phyloP scores from a whole-genome alignment of 2,797 vertebrate genomes.

The Enteromius afrohamiltoni region DNA sequence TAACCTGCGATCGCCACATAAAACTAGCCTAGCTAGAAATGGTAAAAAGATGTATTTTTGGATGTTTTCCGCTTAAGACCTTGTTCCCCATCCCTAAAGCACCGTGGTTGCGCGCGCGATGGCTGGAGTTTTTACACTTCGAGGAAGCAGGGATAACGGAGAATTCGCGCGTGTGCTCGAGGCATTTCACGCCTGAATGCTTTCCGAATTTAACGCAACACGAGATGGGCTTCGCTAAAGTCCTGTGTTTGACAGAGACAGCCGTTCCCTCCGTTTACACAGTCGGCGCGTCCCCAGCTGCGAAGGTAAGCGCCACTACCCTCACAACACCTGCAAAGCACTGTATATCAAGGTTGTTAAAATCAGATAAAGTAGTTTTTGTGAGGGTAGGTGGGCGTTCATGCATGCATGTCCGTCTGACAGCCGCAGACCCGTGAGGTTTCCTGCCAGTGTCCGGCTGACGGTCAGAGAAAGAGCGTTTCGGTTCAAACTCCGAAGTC shows the following conservation, averaged over 20 bases:
- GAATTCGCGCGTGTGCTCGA: constrained; percentile 6
- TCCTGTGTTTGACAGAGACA: not conserved
- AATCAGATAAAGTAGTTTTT: not conserved
- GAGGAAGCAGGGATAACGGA: constrained; percentile 9
- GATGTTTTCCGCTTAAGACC: constrained; percentile 10
- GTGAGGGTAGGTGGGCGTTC: not conserved
- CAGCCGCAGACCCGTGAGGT: not conserved
- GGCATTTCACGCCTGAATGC: constrained; percentile 14
- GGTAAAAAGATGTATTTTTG: not conserved
- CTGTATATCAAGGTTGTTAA: not conserved
- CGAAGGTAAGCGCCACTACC: too few relatives aligned
- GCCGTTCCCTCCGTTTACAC: not conserved
- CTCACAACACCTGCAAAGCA: not conserved
- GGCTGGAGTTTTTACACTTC: constrained; percentile 28
- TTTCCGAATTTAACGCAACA: constrained; percentile 23
- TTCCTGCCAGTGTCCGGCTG: not conserved
- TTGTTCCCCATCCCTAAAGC: constrained; percentile 2
- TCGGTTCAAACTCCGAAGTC: not conserved
- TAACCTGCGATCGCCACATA: too few relatives aligned
- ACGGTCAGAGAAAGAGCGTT: not conserved
- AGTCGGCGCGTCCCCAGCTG: too few relatives aligned
- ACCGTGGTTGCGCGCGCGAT: constrained; percentile 4
- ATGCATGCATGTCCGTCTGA: not conserved
- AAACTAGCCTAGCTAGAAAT: not conserved
- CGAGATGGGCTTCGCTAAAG: not conserved